A percentile compares a stretch with the other conserved stretches of the same genome.
These are phyloP conservation scores for Sphinx pinastri DNA, from an alignment of 2,888 invertebrate species.

Conservation along the genomic window DNA sequence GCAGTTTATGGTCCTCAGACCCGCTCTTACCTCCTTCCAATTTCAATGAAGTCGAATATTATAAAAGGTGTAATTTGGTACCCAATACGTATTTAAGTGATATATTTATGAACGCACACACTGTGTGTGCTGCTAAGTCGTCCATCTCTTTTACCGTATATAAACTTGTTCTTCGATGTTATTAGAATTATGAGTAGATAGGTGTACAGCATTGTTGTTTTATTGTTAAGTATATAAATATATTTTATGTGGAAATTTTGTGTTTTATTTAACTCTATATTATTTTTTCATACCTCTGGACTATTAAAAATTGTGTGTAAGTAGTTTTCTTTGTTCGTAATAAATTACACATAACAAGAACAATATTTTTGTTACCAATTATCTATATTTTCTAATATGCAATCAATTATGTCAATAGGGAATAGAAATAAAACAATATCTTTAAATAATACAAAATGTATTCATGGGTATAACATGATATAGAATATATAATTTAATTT, in stretches of 20 bases:
- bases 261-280: constrained; percentile 18
- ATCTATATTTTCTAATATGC: neutral
- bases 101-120: neutral
- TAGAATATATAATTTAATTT: neutral
- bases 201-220: constrained; percentile 44
- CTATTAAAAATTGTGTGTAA: no score
- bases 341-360: neutral
- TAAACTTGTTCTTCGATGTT: constrained; percentile 35
- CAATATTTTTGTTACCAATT: neutral
- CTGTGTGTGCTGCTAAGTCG: neutral
- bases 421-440: neutral
- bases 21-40: neutral
- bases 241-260: constrained; percentile 44
- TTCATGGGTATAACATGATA: neutral
- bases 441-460: neutral
- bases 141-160: constrained; percentile 27
- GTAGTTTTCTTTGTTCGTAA: no score
- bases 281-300: neutral
- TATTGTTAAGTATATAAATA: constrained; percentile 45
- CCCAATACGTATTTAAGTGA: neutral
- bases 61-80: neutral
- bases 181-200: constrained; percentile 38
- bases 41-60: neutral
- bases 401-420: neutral
- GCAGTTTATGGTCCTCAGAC: no score